Evolutionary conservation across 2,888 invertebrate genomes (phyloP), one percentile per base, ranked within the genome.

Genomic region (Isoperla grammatica): DNA sequence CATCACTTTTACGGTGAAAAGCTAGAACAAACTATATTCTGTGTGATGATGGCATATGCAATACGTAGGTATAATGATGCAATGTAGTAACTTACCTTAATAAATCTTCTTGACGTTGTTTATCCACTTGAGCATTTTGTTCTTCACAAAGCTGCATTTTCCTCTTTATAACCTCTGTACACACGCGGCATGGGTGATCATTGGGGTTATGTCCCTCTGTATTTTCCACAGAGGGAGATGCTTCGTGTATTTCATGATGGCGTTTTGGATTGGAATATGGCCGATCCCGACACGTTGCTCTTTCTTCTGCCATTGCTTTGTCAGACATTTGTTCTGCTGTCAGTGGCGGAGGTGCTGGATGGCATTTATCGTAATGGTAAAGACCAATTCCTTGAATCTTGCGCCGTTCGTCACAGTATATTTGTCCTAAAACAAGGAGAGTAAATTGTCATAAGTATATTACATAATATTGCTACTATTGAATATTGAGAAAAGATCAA

Each of bases 401-500:
- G 49, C 29, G 29, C 12, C 49, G 29, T 23, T 50, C 29, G n/a
- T 50, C 49, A 13, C 49, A 50, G 35, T 50, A 50, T 12, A 50
- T 50, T 35, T 50, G 49, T 2, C 49, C 49, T 50, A 12, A 3
- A 15, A 50, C 3, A 17, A 45, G 3, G 17, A n/a, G 9, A n/a
- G 8, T 13, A 9, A 42, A 42, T 9, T 9, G 13, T 42, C n/a
- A n/a, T n/a, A n/a, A n/a, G n/a, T n/a, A n/a, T n/a, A n/a, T n/a
- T n/a, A n/a, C n/a, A n/a, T n/a, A n/a, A n/a, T n/a, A n/a, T n/a
- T n/a, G n/a, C n/a, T n/a, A n/a, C n/a, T n/a, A n/a, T n/a, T n/a
- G n/a, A n/a, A n/a, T n/a, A n/a, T n/a, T n/a, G n/a, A n/a, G n/a
- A n/a, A n/a, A n/a, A n/a, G n/a, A n/a, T n/a, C n/a, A n/a, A n/a